Base-by-base conservation (phyloP, 2,888 invertebrate genomes). In the Diarsia dahlii region DNA sequence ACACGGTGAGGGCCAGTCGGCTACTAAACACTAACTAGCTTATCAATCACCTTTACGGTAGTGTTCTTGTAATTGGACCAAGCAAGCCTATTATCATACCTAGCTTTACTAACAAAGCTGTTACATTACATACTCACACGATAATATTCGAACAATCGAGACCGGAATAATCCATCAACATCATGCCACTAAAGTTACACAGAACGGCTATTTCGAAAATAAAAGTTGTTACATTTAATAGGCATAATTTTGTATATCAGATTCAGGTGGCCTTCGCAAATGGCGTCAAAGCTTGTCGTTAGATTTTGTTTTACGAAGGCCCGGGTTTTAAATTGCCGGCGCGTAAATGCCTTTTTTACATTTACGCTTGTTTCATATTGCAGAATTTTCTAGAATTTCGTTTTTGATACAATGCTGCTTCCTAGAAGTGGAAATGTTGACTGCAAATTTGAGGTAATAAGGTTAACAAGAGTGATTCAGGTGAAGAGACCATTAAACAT, bases 201-300 rank as follows among this genome's bases (percentile, higher is more conserved):
- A 39, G 39, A 71, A 54, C 12, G 9, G 74, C 18, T 62, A 68
- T 71, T 60, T 71, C 56, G 65, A 80, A 76, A 76, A 77, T 74
- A 66, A 84, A 86, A 66, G 62, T 71, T 74, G 62, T 78, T 68
- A 63, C 73, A 71, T 83, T 74, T 84, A 84, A 79, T 75, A 72
- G 83, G 73, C 71, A 75, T 81, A 75, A 87, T 81, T 87, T 84
- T 78, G 84, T 86, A 60, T 81, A 84, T 84, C 78, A 81, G 82
- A 87, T 81, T 82, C 63, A 84, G 77, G 74, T 77, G 81, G 63
- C 80, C 82, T 82, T 82, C 68, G 46, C 81, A 74, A 82, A 84
- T n/a, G 74, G 75, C 77, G 85, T 85, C 85, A 85, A 84, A 84
- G 85, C 85, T 87, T 73, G 80, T 80, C 87, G 84, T 85, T 85